Evolutionary conservation across 2,797 vertebrate species (phyloP).

Genomic region (Gadopsis bispinosus): DNA sequence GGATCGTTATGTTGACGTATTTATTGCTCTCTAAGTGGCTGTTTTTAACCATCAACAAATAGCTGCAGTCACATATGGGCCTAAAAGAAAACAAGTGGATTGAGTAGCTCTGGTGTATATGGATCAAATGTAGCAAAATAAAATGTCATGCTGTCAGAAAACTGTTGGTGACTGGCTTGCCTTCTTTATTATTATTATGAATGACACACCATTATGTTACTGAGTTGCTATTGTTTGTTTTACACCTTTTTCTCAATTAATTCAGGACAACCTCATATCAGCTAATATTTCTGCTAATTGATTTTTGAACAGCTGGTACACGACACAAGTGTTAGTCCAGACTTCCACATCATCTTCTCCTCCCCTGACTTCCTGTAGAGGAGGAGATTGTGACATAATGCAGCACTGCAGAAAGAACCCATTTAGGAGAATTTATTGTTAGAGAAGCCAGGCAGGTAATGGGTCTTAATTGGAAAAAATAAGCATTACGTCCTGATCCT

Average conservation of each 20-base stretch:
- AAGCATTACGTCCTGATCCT: background rate
- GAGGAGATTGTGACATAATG: conserved; percentile 11
- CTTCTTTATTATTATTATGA: background rate
- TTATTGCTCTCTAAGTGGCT: background rate
- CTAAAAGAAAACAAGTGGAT: background rate
- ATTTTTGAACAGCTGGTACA: background rate
- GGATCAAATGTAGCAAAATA: background rate
- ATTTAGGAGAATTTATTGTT: conserved; percentile 12
- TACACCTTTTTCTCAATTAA: background rate
- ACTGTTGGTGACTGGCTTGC: background rate
- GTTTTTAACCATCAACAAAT: conserved; percentile 6
- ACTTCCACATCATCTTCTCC: background rate
- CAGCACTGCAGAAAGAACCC: conserved; percentile 10
- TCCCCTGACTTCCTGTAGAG: conserved; percentile 3
- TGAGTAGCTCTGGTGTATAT: background rate
- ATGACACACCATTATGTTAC: background rate
- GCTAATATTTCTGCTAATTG: background rate
- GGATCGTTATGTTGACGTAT: background rate
- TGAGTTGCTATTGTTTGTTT: background rate
- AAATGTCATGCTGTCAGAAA: background rate
- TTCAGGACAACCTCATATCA: background rate
- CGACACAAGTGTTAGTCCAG: background rate
- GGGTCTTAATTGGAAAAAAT: conserved; percentile 4
- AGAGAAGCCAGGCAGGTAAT: background rate
- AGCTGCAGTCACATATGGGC: background rate